Evolutionary conservation across 2,888 invertebrate genomes (phyloP).

Genomic region (Apeira syringaria): DNA sequence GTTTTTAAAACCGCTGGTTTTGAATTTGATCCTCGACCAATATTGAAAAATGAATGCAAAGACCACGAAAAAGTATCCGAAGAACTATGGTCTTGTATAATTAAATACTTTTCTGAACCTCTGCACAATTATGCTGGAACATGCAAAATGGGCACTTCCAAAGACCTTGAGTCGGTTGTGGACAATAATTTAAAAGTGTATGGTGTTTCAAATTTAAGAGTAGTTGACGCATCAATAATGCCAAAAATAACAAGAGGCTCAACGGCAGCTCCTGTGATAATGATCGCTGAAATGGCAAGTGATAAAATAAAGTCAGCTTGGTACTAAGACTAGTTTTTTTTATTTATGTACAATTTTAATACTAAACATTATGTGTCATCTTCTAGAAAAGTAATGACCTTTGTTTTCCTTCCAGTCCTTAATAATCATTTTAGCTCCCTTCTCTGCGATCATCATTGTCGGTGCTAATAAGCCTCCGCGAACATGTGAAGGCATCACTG

Average conservation of each 20-base stretch:
- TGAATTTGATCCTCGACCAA: constrained; percentile 67
- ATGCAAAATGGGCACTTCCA: constrained; percentile 72
- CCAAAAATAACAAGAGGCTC: constrained; percentile 74
- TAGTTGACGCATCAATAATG: constrained; percentile 72
- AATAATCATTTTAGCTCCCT: constrained; percentile 66
- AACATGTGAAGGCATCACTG: constrained; percentile 75
- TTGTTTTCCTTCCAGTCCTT: constrained; percentile 76
- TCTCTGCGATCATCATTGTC: constrained; percentile 78
- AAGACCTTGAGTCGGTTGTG: constrained; percentile 69
- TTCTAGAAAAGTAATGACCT: constrained; percentile 54
- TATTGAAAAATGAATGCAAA: constrained; percentile 69
- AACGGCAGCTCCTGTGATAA: constrained; percentile 72
- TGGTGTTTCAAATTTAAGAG: constrained; percentile 63
- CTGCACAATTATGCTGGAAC: constrained; percentile 74
- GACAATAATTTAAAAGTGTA: constrained; percentile 63
- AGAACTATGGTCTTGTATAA: constrained; percentile 74
- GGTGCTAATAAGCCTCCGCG: constrained; percentile 68
- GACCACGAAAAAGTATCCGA: constrained; percentile 64
- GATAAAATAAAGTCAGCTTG: constrained; percentile 75
- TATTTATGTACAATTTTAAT: constrained; percentile 32
- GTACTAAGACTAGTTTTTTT: constrained; percentile 53
- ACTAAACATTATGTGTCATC: constrained; percentile 39
- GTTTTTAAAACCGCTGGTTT: constrained; percentile 65
- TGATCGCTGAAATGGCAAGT: constrained; percentile 79
- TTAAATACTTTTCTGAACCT: constrained; percentile 72